Base-by-base conservation (phyloP, 2,888 invertebrate species). In the Papilio protenor region DNA sequence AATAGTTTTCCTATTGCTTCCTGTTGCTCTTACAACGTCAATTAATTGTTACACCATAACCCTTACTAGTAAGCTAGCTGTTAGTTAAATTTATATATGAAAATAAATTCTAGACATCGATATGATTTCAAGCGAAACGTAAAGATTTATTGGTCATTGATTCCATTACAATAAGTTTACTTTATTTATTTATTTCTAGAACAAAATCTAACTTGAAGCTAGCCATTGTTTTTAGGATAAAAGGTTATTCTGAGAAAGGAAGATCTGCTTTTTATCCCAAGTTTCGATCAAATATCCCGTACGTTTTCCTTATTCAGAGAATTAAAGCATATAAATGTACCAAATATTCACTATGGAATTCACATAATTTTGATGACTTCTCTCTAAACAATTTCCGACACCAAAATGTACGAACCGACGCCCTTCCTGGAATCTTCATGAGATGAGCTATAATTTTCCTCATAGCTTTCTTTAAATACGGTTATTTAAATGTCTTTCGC, bases 1-100 rank as follows among this genome's bases (percentile, higher is more conserved):
- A 94, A 94, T 93, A 89, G 90, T 90, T 92, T 90, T 90, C 90
- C 89, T 92, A 91, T 90, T 91, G 89, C 92, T 94, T 94, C 94
- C 93, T 94, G 92, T 89, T 91, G 88, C 88, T 85, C 85, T 84
- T 85, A 84, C 72, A 52, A 75, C 64, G 61, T 61, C 72, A 45
- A 57, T 66, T 77, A 77, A 75, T 78, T 75, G 71, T 78, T 75
- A 64, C 45, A 52, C 47, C 52, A 52, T 49, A 49, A 76, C 27
- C 71, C 59, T 33, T 70, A 70, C 23, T 61, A 33, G 33, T 33
- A 33, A 33, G 33, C 33, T 33, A 45, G 5, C 18, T 14, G 18
- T 52, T 52, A 66, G 8, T 23, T 59, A 59, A 21, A 47, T 47
- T 47, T n/a, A 18, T 55, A 55, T 55, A 27, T 61, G 27, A 12